Conservation (phyloP, 2,113 vertebrate genomes). For the Uropsilus gracilis region DNA sequence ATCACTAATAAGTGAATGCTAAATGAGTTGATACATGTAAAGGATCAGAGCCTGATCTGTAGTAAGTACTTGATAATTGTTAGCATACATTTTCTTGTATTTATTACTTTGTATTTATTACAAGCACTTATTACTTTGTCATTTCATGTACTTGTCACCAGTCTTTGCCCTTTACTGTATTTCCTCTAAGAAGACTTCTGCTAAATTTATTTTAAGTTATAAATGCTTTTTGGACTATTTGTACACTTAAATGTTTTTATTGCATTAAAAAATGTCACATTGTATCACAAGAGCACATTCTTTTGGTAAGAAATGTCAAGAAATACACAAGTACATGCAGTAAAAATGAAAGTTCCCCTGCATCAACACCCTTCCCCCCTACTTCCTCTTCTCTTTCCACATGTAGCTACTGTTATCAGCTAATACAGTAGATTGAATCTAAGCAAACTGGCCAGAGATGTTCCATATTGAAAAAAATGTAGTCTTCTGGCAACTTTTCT, state of each 20-base stretch:
- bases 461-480: not conserved
- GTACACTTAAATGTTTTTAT: not conserved
- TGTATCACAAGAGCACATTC: not conserved
- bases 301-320: not conserved
- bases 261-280: not conserved
- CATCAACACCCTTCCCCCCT: not conserved
- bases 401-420: not conserved
- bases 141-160: not conserved
- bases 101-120: too few species aligned
- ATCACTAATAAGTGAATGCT: not conserved
- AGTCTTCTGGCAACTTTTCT: not conserved
- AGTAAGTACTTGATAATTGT: not conserved
- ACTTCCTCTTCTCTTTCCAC: constrained; percentile 14
- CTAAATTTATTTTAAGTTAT: not conserved
- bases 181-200: not conserved
- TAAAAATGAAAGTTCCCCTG: constrained; percentile 20
- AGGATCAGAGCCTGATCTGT: not conserved
- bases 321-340: not conserved
- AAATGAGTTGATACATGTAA: not conserved
- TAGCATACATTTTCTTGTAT: too few species aligned
- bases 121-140: not conserved
- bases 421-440: not conserved
- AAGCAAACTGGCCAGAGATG: not conserved
- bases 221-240: not conserved
- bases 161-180: not conserved